These are phyloP conservation scores for Psittacula cyanocephala DNA, from an alignment of 2,113 vertebrate species.

Conservation along the genomic window DNA sequence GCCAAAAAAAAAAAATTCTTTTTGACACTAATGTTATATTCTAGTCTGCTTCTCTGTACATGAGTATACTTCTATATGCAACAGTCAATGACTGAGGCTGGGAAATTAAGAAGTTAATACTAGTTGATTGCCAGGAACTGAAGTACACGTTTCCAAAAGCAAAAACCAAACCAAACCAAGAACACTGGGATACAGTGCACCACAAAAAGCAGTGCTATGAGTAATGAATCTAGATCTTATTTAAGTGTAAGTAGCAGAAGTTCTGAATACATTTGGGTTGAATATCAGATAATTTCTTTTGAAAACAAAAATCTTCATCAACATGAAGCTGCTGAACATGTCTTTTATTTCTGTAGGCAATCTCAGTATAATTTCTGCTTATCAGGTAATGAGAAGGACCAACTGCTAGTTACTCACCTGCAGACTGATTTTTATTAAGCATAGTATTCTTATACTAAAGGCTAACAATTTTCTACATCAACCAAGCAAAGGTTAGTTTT, in stretches of 20 bases:
- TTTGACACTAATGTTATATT: background rate
- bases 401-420: background rate
- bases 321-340: background rate
- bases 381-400: background rate
- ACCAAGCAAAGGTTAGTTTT: conserved; percentile 39
- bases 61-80: background rate
- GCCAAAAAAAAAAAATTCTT: background rate
- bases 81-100: background rate
- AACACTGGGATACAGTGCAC: background rate
- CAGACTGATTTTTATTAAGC: conserved; percentile 16
- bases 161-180: background rate
- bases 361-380: background rate
- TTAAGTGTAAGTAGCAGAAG: background rate
- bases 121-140: background rate
- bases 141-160: background rate
- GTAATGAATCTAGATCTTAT: background rate
- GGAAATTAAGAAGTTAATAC: background rate
- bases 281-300: background rate
- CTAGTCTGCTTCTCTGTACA: background rate
- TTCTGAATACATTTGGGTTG: background rate
- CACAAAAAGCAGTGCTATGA: background rate
- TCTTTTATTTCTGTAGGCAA: background rate
- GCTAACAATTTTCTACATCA: conserved; percentile 4
- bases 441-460: background rate
- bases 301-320: conserved; percentile 7